A percentile compares a stretch with the other conserved stretches of the same genome.
phyloP scores from a whole-genome alignment of 2,113 vertebrate genomes.

The Gnathonemus echidnorhynchus region DNA sequence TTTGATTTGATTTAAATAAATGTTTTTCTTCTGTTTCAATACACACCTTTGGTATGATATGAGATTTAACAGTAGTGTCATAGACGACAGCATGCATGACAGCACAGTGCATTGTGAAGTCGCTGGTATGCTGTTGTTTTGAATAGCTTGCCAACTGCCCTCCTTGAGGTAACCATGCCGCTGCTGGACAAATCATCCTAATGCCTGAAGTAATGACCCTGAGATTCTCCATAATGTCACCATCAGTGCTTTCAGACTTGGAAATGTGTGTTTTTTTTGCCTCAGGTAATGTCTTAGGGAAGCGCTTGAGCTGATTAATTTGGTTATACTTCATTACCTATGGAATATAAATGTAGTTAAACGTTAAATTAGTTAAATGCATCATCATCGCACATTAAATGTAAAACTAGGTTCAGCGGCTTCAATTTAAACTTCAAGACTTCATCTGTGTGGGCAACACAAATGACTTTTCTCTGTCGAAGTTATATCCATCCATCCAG shows the following conservation, averaged over 20 bases:
- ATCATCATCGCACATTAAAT: neutral
- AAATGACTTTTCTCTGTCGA: neutral
- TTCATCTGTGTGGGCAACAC: neutral
- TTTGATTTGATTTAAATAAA: neutral
- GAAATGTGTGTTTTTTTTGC: constrained; percentile 3
- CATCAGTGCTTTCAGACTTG: neutral
- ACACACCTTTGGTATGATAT: constrained; percentile 29
- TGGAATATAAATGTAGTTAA: constrained; percentile 4
- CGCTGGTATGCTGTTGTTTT: neutral
- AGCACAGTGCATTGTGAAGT: constrained; percentile 24
- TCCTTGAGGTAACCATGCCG: neutral
- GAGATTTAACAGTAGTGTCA: constrained; percentile 23
- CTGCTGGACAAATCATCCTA: neutral
- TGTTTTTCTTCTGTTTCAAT: neutral
- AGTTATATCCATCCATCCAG: neutral
- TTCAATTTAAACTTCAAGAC: neutral
- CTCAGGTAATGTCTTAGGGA: neutral
- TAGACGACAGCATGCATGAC: constrained; percentile 23
- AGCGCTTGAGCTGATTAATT: neutral
- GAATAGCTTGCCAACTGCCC: neutral
- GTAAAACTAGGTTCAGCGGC: neutral
- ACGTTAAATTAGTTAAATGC: neutral
- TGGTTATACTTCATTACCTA: neutral
- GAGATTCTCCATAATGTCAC: neutral
- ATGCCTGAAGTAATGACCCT: neutral